Evolutionary conservation across 2,797 vertebrate species (phyloP).

Genomic region (Lagorchestes hirsutus): DNA sequence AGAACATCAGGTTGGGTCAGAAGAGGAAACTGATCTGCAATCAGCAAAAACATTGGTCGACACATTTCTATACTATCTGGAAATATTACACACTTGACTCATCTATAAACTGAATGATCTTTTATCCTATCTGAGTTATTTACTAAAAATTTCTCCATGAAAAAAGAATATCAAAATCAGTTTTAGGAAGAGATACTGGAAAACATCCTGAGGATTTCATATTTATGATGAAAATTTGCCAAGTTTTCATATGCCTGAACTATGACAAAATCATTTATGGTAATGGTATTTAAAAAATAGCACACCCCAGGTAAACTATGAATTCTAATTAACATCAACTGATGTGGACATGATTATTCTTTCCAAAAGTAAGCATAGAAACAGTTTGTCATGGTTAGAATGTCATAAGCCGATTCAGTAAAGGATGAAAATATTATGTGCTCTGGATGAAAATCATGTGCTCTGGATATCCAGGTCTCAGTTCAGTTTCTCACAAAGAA

Average conservation of each 20-base stretch:
- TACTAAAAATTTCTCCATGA: constrained; percentile 15
- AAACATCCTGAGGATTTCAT: constrained; percentile 26
- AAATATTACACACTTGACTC: constrained; percentile 38
- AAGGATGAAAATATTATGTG: not conserved
- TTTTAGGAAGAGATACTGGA: constrained; percentile 9
- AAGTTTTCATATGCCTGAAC: constrained; percentile 37
- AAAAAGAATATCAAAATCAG: constrained; percentile 37
- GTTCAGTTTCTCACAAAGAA: not conserved
- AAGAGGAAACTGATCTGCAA: not conserved
- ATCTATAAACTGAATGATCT: not conserved
- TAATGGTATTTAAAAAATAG: constrained; percentile 41
- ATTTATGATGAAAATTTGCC: constrained; percentile 52
- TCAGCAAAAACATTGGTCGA: constrained; percentile 7
- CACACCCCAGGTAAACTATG: not conserved
- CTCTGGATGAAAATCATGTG: not conserved
- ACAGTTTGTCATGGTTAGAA: constrained; percentile 15
- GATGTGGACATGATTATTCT: constrained; percentile 26
- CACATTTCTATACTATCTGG: constrained; percentile 36
- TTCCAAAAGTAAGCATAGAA: constrained; percentile 44
- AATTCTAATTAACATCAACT: constrained; percentile 22
- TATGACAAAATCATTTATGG: constrained; percentile 34
- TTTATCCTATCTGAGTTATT: constrained; percentile 53
- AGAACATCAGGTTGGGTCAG: constrained; percentile 42
- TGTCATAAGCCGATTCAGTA: not conserved
- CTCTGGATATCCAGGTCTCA: not conserved